phyloP scores from a whole-genome alignment of 2,797 vertebrate genomes.

The Hybognathus amarus region DNA sequence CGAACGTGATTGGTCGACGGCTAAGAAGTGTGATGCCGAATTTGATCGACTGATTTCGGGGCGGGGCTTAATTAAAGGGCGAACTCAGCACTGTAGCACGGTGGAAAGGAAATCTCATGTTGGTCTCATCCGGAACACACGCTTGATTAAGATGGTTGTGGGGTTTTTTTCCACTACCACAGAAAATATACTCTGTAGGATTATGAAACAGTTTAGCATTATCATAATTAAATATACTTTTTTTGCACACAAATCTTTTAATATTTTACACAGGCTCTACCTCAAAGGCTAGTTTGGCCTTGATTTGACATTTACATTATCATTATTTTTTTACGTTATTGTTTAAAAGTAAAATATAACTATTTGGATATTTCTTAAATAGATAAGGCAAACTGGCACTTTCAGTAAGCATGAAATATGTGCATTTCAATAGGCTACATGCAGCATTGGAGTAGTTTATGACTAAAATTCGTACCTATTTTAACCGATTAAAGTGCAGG shows the following conservation, averaged over 20 bases:
- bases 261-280: not conserved
- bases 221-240: not conserved
- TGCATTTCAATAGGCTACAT: not conserved
- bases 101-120: not conserved
- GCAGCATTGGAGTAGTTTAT: not conserved
- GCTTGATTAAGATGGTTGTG: not conserved
- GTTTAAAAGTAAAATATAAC: too few relatives aligned
- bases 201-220: not conserved
- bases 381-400: not conserved
- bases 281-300: not conserved
- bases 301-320: not conserved
- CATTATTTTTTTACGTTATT: not conserved
- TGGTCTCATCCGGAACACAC: conserved; percentile 31
- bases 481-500: not conserved
- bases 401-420: not conserved
- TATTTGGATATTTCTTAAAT: not conserved
- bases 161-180: not conserved
- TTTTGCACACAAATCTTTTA: not conserved
- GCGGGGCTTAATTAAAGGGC: conserved; percentile 77
- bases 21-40: conserved; percentile 72
- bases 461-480: not conserved
- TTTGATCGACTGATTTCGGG: conserved; percentile 86
- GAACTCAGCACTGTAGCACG: conserved; percentile 27
- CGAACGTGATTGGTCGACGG: conserved; percentile 71
- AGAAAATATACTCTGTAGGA: not conserved